Conservation (phyloP, 1,140 invertebrate species). For the Plectus sambesii region DNA sequence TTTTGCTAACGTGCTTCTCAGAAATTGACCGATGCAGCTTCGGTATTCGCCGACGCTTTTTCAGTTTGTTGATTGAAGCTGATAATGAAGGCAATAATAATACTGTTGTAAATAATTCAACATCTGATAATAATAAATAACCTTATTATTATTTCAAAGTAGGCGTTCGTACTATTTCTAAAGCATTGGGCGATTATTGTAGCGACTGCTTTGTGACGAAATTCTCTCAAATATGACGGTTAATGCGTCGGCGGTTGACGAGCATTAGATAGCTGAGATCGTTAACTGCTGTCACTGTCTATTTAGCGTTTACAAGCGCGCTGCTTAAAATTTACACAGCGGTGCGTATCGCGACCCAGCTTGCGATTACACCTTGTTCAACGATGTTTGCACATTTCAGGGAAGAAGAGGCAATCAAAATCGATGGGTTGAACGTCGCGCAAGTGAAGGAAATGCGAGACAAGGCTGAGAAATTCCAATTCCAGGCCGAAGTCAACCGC, state of each 20-base stretch:
- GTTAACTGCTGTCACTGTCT: constrained; percentile 7
- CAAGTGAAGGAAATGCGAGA: constrained; percentile 82
- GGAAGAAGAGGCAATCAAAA: constrained; percentile 90
- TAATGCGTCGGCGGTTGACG: not conserved
- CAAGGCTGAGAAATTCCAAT: constrained; percentile 79
- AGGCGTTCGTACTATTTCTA: no score
- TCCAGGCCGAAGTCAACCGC: constrained; percentile 71
- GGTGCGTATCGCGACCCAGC: no score
- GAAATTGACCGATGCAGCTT: constrained; percentile 9
- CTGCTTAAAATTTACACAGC: no score
- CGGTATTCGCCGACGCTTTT: no score
- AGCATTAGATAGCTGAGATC: not conserved
- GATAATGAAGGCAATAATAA: no score
- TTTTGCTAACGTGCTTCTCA: no score
- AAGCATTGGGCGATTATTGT: no score
- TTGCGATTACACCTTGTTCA: no score
- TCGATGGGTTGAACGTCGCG: constrained; percentile 85
- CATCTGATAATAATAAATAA: no score
- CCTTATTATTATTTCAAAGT: no score
- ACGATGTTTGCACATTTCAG: constrained; percentile 46
- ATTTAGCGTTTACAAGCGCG: not conserved
- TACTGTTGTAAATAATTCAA: no score
- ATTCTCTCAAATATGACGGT: not conserved
- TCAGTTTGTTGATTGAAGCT: no score
- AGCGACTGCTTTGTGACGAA: not conserved